Evolutionary conservation across 2,888 invertebrate species (phyloP).

Genomic region (Cosmia trapezina): DNA sequence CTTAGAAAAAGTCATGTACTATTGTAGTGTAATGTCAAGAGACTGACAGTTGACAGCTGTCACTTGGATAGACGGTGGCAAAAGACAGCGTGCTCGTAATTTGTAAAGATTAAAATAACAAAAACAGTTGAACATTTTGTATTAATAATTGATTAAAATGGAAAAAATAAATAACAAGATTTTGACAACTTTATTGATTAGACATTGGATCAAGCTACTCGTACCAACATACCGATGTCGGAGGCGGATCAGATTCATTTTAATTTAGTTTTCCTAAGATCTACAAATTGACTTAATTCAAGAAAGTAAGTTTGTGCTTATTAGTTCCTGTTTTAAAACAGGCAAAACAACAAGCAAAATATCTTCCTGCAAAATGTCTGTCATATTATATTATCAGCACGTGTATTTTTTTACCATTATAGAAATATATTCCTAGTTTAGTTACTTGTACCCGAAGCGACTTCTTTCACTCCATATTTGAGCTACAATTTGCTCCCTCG

Average conservation of each 20-base stretch:
- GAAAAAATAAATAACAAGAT: neutral
- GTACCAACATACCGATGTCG: no score
- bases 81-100: no score
- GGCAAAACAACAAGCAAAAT: no score
- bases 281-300: neutral
- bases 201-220: neutral
- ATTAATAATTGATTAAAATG: neutral
- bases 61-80: no score
- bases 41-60: no score
- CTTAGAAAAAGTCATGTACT: no score
- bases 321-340: no score
- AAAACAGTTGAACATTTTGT: no score
- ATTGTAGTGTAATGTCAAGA: no score
- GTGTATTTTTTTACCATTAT: slow-evolving; percentile 3
- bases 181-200: neutral
- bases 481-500: slow-evolving; percentile 83
- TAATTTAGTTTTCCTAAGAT: neutral
- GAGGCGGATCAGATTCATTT: neutral
- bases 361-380: slow-evolving; percentile 4
- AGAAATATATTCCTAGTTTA: slow-evolving; percentile 4
- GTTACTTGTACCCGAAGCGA: slow-evolving; percentile 51
- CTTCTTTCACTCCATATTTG: slow-evolving; percentile 79
- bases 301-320: neutral
- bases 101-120: no score
- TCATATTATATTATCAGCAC: slow-evolving; percentile 4